phyloP scores from a whole-genome alignment of 2,888 invertebrate species.

The Habrosyne pyritoides region DNA sequence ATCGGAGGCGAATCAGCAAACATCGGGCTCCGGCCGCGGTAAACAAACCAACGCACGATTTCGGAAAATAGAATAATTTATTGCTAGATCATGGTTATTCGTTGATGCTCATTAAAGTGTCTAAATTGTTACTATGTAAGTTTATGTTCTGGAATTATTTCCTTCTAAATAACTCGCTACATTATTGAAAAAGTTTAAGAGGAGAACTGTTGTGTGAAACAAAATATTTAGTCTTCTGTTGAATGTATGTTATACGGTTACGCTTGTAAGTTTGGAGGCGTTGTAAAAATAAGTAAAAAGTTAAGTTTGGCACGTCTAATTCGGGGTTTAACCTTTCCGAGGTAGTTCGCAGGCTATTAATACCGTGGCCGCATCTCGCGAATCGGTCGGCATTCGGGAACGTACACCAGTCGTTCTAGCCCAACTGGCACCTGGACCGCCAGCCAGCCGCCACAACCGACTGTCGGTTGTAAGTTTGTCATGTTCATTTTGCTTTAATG shows the following conservation, averaged over 20 bases:
- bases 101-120: slow-evolving; percentile 10
- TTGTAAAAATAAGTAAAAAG: slow-evolving; percentile 69
- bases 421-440: slow-evolving; percentile 24
- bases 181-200: not conserved
- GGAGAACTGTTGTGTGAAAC: not conserved
- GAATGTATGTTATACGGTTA: slow-evolving; percentile 25
- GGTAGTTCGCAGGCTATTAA: slow-evolving; percentile 64
- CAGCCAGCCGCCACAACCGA: slow-evolving; percentile 28
- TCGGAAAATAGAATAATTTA: slow-evolving; percentile 32
- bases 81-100: slow-evolving; percentile 17
- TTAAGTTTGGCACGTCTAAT: slow-evolving; percentile 77
- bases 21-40: slow-evolving; percentile 17
- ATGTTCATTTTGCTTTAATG: slow-evolving; percentile 3
- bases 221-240: slow-evolving; percentile 9
- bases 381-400: slow-evolving; percentile 52
- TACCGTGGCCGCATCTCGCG: slow-evolving; percentile 38
- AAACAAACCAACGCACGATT: slow-evolving; percentile 25
- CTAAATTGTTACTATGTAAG: slow-evolving; percentile 3
- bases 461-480: slow-evolving; percentile 36
- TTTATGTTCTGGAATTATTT: not conserved
- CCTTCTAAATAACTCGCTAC: not conserved
- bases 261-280: slow-evolving; percentile 31
- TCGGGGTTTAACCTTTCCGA: slow-evolving; percentile 74
- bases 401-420: slow-evolving; percentile 37
- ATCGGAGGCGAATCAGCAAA: slow-evolving; percentile 3